A percentile compares a stretch with the other conserved stretches of the same genome.
Evolutionary conservation across 2,797 vertebrate species (phyloP).

Genomic region (Manis crassicaudata): DNA sequence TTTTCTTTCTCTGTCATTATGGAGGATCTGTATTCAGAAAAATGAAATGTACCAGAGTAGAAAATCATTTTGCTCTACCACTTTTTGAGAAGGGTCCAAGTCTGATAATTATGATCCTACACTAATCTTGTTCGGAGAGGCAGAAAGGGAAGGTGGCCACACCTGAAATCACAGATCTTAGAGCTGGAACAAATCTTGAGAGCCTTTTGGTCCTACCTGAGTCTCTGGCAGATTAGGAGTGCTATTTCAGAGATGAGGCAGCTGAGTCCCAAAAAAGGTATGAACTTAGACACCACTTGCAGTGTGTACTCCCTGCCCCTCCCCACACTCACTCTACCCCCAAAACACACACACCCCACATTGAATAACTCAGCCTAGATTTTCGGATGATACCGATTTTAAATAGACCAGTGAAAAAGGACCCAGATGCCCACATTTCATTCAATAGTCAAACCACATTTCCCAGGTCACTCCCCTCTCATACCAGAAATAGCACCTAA

Average conservation of each 20-base stretch:
- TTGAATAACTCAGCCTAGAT: background rate
- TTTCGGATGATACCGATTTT: background rate
- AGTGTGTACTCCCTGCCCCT: background rate
- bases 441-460: background rate
- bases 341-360: background rate
- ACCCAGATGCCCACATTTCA: background rate
- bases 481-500: background rate
- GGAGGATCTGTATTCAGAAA: slow-evolving; percentile 34
- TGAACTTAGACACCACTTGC: background rate
- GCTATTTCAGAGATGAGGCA: slow-evolving; percentile 12
- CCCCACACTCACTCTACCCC: too few relatives aligned
- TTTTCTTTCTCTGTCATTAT: slow-evolving; percentile 37
- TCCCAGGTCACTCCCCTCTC: background rate
- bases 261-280: background rate
- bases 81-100: slow-evolving; percentile 49
- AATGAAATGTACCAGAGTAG: slow-evolving; percentile 49
- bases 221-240: background rate
- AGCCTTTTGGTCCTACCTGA: background rate
- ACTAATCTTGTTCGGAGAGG: slow-evolving; percentile 3
- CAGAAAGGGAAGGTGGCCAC: background rate
- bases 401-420: background rate
- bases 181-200: background rate
- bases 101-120: background rate
- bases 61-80: slow-evolving; percentile 44
- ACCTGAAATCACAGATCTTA: slow-evolving; percentile 5